Evolutionary conservation across 2,113 vertebrate genomes (phyloP), one percentile per base, ranked within the genome.

Genomic region (Xerus inauris): DNA sequence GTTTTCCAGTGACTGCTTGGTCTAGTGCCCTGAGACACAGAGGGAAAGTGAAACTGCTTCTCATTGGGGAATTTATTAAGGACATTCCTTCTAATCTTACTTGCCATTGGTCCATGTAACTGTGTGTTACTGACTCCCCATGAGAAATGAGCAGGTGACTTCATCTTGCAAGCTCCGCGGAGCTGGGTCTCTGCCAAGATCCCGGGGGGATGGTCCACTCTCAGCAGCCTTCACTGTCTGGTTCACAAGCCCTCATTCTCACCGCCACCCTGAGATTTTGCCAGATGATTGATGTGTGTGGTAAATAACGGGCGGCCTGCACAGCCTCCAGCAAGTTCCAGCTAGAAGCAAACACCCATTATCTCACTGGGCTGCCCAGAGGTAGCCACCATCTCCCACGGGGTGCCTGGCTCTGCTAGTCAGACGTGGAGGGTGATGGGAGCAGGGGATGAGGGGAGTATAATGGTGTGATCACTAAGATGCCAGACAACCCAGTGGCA

Each of bases 51-150:
- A 96, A 89, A 86, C 97, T 77, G 92, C 79, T 89, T 96, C 93
- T 89, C 86, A 97, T 96, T 97, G 97, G 97, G 59, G 91, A 94
- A 42, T 19, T 38, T 54, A n/a, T 30, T 64, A 59, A 87, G 85
- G 85, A 80, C 88, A 32, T 47, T 87, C 45, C 65, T 40, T 85
- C 91, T 93, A 71, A 76, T 16, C 96, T 76, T 35, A 51, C 72
- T 87, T 79, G 42, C 94, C 94, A 97, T 95, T 98, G 97, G 97
- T 47, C 62, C n/a, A 14, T 8, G 62, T 0, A 35, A 35, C 72
- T 40, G 24, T 13, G 24, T 82, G 93, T 76, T 73, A 87, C 65
- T 87, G 45, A 79, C 17, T 93, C 13, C 91, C 90, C 89, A 9
- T 69, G 91, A 93, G 69, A 95, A 95, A 86, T 42, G 86, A 91